Evolutionary conservation across 2,797 vertebrate genomes (phyloP).

Genomic region (Dicrostonyx torquatus): DNA sequence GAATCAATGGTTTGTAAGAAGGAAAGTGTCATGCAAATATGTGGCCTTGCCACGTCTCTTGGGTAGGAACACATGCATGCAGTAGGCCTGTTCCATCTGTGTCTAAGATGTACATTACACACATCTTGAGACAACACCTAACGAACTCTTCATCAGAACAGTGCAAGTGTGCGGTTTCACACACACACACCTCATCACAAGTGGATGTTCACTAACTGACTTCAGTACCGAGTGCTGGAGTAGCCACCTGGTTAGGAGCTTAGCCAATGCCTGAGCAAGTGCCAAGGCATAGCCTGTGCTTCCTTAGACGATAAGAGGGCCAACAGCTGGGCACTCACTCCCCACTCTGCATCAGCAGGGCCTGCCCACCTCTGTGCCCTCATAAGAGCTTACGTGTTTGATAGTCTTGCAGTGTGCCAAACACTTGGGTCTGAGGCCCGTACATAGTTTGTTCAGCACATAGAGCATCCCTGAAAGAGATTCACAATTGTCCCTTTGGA

Average conservation of each 20-base stretch:
- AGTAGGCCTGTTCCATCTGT: background rate
- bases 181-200: background rate
- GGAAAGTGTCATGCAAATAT: background rate
- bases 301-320: background rate
- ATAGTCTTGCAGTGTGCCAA: background rate
- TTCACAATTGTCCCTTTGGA: background rate
- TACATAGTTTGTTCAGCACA: background rate
- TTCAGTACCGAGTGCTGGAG: background rate
- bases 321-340: background rate
- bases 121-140: background rate
- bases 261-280: background rate
- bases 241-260: background rate
- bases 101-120: background rate
- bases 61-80: background rate
- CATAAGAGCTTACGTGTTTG: background rate
- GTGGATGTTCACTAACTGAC: background rate
- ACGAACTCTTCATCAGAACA: background rate
- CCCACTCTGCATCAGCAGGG: background rate
- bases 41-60: background rate
- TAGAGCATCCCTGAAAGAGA: background rate
- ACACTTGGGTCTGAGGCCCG: background rate
- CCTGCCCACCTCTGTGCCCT: background rate
- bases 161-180: background rate
- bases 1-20: slow-evolving; percentile 21
- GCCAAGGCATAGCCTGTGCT: background rate